phyloP scores from a whole-genome alignment of 2,888 invertebrate genomes.

The Cosmia pyralina region DNA sequence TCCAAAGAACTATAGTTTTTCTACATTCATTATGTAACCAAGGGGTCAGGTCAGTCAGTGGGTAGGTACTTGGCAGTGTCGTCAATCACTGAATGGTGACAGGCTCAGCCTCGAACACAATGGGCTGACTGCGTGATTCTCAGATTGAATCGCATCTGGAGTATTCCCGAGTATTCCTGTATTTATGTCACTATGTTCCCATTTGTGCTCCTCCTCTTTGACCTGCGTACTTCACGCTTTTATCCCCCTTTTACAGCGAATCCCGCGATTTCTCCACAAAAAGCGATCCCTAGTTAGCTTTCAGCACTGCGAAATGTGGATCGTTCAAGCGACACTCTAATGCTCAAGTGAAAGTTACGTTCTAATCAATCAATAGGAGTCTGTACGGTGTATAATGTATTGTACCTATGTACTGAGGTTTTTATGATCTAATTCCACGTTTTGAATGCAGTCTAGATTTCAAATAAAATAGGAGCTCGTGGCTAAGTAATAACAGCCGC shows the following conservation, averaged over 20 bases:
- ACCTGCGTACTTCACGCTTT: slow-evolving; percentile 17
- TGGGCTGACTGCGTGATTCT: slow-evolving; percentile 32
- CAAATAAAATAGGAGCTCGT: too few species aligned
- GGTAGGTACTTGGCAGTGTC: slow-evolving; percentile 42
- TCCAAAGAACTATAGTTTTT: slow-evolving; percentile 56
- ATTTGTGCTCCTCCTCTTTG: slow-evolving; percentile 10
- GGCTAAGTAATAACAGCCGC: too few species aligned
- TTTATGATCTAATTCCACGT: not conserved
- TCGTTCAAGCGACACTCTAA: slow-evolving; percentile 29
- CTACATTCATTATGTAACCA: slow-evolving; percentile 46
- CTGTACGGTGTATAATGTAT: not conserved
- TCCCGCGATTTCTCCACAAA: not conserved
- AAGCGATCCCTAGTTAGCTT: slow-evolving; percentile 33
- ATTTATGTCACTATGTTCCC: slow-evolving; percentile 5
- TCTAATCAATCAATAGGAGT: slow-evolving; percentile 15
- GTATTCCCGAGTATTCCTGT: slow-evolving; percentile 20
- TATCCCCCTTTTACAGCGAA: slow-evolving; percentile 9
- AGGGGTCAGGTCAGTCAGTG: slow-evolving; percentile 41
- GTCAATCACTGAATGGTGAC: slow-evolving; percentile 62
- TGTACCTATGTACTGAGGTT: too few species aligned
- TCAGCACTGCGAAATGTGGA: slow-evolving; percentile 37
- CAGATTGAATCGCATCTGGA: slow-evolving; percentile 27
- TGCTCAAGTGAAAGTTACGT: slow-evolving; percentile 27
- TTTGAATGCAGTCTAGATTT: not conserved
- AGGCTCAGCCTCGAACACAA: slow-evolving; percentile 46